Percentiles rank a stretch among this genome's conserved stretches.
Evolutionary conservation across 2,888 invertebrate genomes (phyloP).

Genomic region (Aleiodes testaceus): DNA sequence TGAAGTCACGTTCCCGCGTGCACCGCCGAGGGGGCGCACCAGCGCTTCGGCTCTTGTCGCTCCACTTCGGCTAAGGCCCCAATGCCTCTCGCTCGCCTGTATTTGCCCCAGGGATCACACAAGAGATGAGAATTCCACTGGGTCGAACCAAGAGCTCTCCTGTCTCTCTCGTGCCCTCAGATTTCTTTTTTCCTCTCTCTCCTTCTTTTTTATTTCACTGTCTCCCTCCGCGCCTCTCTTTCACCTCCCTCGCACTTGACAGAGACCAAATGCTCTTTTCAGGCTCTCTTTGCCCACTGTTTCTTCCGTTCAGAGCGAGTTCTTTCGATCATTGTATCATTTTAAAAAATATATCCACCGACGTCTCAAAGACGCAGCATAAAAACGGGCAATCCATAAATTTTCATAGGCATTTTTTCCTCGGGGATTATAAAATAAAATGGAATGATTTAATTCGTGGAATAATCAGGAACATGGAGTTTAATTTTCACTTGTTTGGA

Average conservation of each 20-base stretch:
- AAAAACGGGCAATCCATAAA: neutral
- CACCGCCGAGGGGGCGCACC: slow-evolving; percentile 66
- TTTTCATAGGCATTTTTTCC: neutral
- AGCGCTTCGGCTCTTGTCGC: slow-evolving; percentile 50
- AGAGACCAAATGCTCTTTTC: slow-evolving; percentile 26
- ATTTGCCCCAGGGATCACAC: slow-evolving; percentile 25
- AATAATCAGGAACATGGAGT: slow-evolving; percentile 5
- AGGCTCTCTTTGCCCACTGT: slow-evolving; percentile 6
- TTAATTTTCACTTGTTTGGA: slow-evolving; percentile 44
- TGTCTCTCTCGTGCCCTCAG: slow-evolving; percentile 26
- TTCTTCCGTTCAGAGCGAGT: slow-evolving; percentile 8
- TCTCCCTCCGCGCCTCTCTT: slow-evolving; percentile 29
- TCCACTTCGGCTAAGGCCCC: slow-evolving; percentile 48
- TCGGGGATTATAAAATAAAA: neutral
- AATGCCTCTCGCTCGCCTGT: slow-evolving; percentile 33
- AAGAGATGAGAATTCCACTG: slow-evolving; percentile 41
- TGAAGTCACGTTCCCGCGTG: slow-evolving; percentile 61
- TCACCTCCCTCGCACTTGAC: slow-evolving; percentile 50
- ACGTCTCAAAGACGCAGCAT: too few species aligned
- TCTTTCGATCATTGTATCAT: slow-evolving; percentile 36
- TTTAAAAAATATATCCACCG: slow-evolving; percentile 2
- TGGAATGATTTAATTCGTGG: neutral
- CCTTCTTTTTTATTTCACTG: slow-evolving; percentile 24
- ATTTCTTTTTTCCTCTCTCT: slow-evolving; percentile 29
- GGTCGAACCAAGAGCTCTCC: slow-evolving; percentile 44